Percentiles rank a stretch among this genome's conserved stretches.
phyloP scores from a whole-genome alignment of 2,888 invertebrate species.

The Polyommatus icarus region DNA sequence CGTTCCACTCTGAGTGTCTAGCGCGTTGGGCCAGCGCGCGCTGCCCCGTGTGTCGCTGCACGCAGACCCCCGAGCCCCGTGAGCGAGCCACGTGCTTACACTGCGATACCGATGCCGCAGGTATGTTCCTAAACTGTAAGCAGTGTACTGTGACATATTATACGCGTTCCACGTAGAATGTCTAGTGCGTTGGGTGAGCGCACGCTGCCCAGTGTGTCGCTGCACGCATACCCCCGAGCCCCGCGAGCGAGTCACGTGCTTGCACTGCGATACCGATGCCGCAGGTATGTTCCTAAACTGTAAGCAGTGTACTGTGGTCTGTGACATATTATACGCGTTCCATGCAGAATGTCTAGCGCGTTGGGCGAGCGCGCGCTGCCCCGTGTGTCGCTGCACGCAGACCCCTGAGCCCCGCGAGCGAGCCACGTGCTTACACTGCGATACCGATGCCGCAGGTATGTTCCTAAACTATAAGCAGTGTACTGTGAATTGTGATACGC shows the following conservation, averaged over 20 bases:
- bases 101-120: constrained; percentile 62
- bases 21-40: constrained; percentile 98
- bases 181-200: constrained; percentile 97
- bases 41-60: constrained; percentile 97
- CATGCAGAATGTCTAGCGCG: constrained; percentile 97
- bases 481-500: constrained; percentile 84
- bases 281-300: constrained; percentile 82
- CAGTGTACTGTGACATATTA: constrained; percentile 85
- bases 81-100: constrained; percentile 85
- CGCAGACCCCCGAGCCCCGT: constrained; percentile 90
- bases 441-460: constrained; percentile 34
- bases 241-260: constrained; percentile 84
- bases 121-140: constrained; percentile 85
- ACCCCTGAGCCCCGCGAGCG: constrained; percentile 88
- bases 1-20: constrained; percentile 97
- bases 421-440: constrained; percentile 85
- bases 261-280: constrained; percentile 74
- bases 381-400: constrained; percentile 96
- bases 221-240: constrained; percentile 92
- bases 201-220: constrained; percentile 98
- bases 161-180: constrained; percentile 98
- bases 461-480: constrained; percentile 82
- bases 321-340: constrained; percentile 87
- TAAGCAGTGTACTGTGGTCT: constrained; percentile 90
- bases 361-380: constrained; percentile 98